Conservation (phyloP, 2,113 vertebrate genomes). For the Chaetura pelagica region DNA sequence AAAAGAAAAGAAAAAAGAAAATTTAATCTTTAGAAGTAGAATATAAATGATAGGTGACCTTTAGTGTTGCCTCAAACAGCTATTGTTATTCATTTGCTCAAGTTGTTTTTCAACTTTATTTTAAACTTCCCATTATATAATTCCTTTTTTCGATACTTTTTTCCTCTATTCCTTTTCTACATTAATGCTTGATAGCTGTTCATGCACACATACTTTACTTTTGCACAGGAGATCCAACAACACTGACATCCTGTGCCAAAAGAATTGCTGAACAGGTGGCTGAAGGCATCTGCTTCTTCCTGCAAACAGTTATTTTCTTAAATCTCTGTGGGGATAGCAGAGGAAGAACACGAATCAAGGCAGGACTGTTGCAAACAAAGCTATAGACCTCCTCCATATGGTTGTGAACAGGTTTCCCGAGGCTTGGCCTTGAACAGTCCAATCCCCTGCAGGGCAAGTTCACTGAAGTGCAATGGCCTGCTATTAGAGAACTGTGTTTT, state of each 20-base stretch:
- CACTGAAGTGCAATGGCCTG: constrained; percentile 6
- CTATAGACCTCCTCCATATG: not conserved
- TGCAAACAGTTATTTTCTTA: not conserved
- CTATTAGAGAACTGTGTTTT: constrained; percentile 16
- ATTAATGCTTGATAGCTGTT: not conserved
- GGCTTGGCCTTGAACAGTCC: constrained; percentile 13
- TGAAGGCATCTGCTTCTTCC: constrained; percentile 7
- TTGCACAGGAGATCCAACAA: not conserved
- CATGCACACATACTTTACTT: not conserved
- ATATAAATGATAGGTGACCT: not conserved
- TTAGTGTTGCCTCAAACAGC: fast-evolving
- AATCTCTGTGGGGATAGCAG: not conserved
- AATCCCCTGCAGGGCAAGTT: constrained; percentile 13
- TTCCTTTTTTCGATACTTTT: not conserved
- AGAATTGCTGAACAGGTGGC: constrained; percentile 11
- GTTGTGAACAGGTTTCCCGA: not conserved
- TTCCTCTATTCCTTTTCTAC: not conserved
- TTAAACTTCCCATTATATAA: not conserved
- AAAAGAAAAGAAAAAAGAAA: not conserved
- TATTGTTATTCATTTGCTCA: not conserved
- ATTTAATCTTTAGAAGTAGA: not conserved
- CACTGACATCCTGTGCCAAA: not conserved
- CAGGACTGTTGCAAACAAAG: not conserved
- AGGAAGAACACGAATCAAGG: constrained; percentile 28
- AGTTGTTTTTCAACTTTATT: not conserved